Evolutionary conservation across 2,113 vertebrate species (phyloP), one percentile per base, ranked within the genome.

Genomic region (Nibea coibor): DNA sequence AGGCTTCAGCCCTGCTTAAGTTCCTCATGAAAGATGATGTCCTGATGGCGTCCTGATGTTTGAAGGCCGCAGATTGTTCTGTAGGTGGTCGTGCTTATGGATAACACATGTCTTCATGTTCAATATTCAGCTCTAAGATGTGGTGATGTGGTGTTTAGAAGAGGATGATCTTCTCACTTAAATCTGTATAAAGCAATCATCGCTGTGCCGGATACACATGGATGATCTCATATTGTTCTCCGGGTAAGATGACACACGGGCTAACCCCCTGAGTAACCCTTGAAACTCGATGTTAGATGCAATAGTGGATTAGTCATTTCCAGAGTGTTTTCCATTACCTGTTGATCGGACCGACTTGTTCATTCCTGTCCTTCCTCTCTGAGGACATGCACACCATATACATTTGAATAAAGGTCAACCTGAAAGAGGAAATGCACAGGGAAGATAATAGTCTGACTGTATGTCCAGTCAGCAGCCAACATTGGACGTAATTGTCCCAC

Each of bases 341-440:
- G 80, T 71, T 71, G 78, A 75, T 66, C 20, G 10, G 15, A 56
- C 54, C 65, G 59, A 62, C 75, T 80, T 81, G 85, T 79, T 72
- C 75, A 5, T 64, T 64, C 42, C 64, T 20, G 42, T 24, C 61
- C 51, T 24, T 78, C 57, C 54, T 17, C 56, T 19, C 56, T 59
- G 35, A 9, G 7, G 35, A 39, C 35, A 9, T 8, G 35, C 35
- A 39, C 35, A 8, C 35, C 8, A 39, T 39, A 39, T 39, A 50
- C 2, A 48, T 51, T 2, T 28, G 7, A 26, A 50, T 24, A 10
- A 63, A 51, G 47, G 10, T 15, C 20, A n/a, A 4, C 15, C 17
- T 64, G 31, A 9, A 20, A 16, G 22, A 19, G 43, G n/a, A 19
- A 43, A 47, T n/a, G 53, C 26, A 11, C 22, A 15, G 16, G 1